Conservation (phyloP, 2,888 invertebrate genomes). For the Anoncus sp. region DNA sequence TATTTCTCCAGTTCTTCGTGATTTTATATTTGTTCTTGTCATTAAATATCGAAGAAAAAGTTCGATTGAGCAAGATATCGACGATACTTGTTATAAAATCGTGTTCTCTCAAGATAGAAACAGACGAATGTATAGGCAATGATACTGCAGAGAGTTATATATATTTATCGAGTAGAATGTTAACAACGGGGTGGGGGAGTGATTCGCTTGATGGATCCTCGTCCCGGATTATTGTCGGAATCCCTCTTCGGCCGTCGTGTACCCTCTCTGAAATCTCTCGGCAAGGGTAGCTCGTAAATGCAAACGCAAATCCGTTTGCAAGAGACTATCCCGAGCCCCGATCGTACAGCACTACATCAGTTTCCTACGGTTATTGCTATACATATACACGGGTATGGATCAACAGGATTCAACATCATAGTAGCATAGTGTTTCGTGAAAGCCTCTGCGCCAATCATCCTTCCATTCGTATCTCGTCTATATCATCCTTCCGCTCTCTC, state of each 20-base stretch:
- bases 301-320: conserved; percentile 48
- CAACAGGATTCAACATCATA: conserved; percentile 31
- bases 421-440: conserved; percentile 19
- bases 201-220: conserved; percentile 47
- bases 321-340: conserved; percentile 16
- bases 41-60: conserved; percentile 9
- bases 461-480: conserved; percentile 29
- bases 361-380: conserved; percentile 23
- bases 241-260: conserved; percentile 25
- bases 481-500: conserved; percentile 21
- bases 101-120: conserved; percentile 1
- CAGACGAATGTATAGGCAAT: not conserved
- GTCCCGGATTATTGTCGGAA: conserved; percentile 58
- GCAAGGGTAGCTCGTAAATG: conserved; percentile 41
- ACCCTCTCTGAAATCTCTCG: conserved; percentile 26
- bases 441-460: conserved; percentile 35
- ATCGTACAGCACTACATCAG: conserved; percentile 25
- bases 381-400: conserved; percentile 25
- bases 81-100: conserved; percentile 16
- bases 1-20: not conserved
- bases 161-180: conserved; percentile 44
- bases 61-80: conserved; percentile 5
- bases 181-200: conserved; percentile 40
- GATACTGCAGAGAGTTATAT: conserved; percentile 10
- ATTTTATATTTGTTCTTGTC: conserved; percentile 8